Base-by-base conservation (phyloP, 2,113 vertebrate species). In the Crocuta crocuta region DNA sequence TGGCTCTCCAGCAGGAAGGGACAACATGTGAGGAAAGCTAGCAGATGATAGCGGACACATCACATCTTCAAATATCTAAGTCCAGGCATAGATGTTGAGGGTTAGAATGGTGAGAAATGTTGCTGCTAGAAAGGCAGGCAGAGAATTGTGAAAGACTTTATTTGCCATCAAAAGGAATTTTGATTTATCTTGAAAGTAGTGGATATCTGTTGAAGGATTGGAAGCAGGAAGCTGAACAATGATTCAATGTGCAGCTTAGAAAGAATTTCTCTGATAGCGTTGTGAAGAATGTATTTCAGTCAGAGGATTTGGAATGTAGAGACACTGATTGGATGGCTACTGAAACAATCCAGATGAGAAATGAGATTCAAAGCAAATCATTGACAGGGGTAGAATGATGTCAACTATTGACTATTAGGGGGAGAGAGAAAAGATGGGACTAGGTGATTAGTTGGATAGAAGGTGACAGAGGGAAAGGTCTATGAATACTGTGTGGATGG, bases 271-370 rank as follows among this genome's bases (percentile, higher is more conserved):
- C 55, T 90, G 80, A 87, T 35, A 58, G 65, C 7, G 55, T 1
- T 66, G 10, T 55, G 84, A 89, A 85, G 58, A n/a, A 23, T 63
- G 11, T n/a, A 63, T 68, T 97, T 92, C 21, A 90, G 43, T 86
- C 43, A 50, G 78, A 82, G 35, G 58, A 85, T 85, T 74, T 89
- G 83, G 35, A 83, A 43, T 85, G 8, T 9, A 87, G 26, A 35
- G 48, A 79, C 76, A 53, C 15, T 89, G 63, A 17, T 76, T 78
- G 55, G 55, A 39, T 78, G 61, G 73, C 61, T 78, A 61, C 79
- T 94, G 65, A 92, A 94, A 81, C 92, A 92, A 89, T 89, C 17
- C 50, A 89, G 45, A 68, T 68, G 33, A 94, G 73, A 92, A 84
- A 78, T 43, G 45, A 65, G 19, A 15, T 48, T 35, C 33, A 33